A percentile compares a stretch with the other conserved stretches of the same genome.
Evolutionary conservation across 2,888 invertebrate genomes (phyloP).

Genomic region (Cheilosia pagana): DNA sequence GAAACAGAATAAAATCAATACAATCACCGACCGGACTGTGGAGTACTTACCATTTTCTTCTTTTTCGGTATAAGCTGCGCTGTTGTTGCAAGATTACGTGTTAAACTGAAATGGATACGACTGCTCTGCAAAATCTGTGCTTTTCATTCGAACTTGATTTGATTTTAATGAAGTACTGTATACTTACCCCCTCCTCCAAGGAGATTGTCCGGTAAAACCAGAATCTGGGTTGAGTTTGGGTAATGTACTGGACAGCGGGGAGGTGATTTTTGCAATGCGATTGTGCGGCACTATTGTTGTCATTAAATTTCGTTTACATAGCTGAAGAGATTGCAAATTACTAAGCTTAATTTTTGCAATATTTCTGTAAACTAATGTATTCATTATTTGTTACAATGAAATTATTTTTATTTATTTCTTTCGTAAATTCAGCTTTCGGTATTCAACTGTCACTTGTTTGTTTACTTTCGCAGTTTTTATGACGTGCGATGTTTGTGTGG

Average conservation of each 20-base stretch:
- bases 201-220: slow-evolving; percentile 44
- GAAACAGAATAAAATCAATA: slow-evolving; percentile 60
- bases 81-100: slow-evolving; percentile 41
- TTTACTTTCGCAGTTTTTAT: slow-evolving; percentile 24
- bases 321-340: background rate
- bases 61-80: slow-evolving; percentile 29
- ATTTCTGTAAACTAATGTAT: background rate
- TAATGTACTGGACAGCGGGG: background rate
- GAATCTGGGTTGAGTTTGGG: slow-evolving; percentile 19
- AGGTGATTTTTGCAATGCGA: slow-evolving; percentile 27
- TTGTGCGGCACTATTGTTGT: slow-evolving; percentile 21
- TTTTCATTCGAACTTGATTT: slow-evolving; percentile 16
- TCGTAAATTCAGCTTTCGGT: background rate
- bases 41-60: slow-evolving; percentile 71
- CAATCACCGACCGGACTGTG: background rate
- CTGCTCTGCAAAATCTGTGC: slow-evolving; percentile 47
- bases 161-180: slow-evolving; percentile 14
- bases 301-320: background rate
- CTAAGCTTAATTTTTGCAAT: slow-evolving; percentile 6
- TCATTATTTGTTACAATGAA: slow-evolving; percentile 12
- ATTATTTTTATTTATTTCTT: background rate
- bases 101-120: slow-evolving; percentile 51
- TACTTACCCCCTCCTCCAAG: slow-evolving; percentile 52
- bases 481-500: slow-evolving; percentile 14
- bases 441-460: slow-evolving; percentile 43